Evolutionary conservation across 2,888 invertebrate species (phyloP).

Genomic region (Adineta ricciae): DNA sequence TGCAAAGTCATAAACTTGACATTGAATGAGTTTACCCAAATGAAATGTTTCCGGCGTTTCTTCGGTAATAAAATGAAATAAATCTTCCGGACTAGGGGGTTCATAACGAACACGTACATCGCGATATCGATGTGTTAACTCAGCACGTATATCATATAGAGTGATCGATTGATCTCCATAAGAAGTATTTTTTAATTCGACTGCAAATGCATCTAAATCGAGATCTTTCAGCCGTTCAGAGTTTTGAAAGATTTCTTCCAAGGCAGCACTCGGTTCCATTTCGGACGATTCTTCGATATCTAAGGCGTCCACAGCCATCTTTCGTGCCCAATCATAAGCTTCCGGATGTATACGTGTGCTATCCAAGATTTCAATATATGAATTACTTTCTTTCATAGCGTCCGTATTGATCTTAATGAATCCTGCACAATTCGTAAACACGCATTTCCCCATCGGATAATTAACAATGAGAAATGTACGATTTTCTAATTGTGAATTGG

Average conservation of each 20-base stretch:
- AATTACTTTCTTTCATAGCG: constrained; percentile 63
- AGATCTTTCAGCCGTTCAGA: constrained; percentile 86
- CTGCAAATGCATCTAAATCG: constrained; percentile 94
- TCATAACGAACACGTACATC: constrained; percentile 70
- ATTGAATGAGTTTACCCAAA: constrained; percentile 34
- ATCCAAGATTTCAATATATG: constrained; percentile 87
- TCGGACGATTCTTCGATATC: constrained; percentile 80
- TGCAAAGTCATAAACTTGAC: constrained; percentile 26
- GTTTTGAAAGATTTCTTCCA: constrained; percentile 89
- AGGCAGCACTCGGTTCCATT: constrained; percentile 64
- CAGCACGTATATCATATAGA: constrained; percentile 87
- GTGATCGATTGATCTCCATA: constrained; percentile 65
- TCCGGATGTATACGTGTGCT: constrained; percentile 96
- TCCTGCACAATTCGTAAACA: constrained; percentile 95
- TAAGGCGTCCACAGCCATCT: constrained; percentile 97
- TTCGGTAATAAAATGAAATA: constrained; percentile 87
- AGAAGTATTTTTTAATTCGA: constrained; percentile 79
- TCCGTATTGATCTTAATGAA: constrained; percentile 97
- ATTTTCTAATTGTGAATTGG: constrained; percentile 10
- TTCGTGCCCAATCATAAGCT: constrained; percentile 97
- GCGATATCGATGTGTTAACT: constrained; percentile 75
- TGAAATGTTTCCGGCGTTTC: constrained; percentile 87
- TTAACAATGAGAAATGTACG: constrained; percentile 24
- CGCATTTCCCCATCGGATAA: constrained; percentile 44
- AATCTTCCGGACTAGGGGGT: constrained; percentile 70